These are phyloP conservation scores for Ophthalmolycus amberensis DNA, from an alignment of 2,113 vertebrate genomes.

Conservation along the genomic window DNA sequence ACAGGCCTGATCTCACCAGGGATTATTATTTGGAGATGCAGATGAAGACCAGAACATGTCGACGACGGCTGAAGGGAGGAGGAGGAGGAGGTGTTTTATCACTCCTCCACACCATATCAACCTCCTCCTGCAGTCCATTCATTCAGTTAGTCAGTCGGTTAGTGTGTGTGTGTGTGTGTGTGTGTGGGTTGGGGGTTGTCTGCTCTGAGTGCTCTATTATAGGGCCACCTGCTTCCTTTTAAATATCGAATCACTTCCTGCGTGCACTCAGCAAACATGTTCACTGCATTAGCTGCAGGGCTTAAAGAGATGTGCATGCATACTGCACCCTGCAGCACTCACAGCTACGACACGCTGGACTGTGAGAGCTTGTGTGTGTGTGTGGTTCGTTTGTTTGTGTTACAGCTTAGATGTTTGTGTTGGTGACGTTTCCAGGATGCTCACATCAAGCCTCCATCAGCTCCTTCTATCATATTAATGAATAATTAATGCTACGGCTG, in stretches of 20 bases:
- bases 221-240: conserved; percentile 66
- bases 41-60: conserved; percentile 18
- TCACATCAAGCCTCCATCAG: conserved; percentile 39
- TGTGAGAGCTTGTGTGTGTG: not conserved
- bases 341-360: not conserved
- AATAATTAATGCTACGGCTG: conserved; percentile 58
- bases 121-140: conserved; percentile 38
- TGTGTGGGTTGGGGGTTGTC: conserved; percentile 5
- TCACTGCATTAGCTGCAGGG: conserved; percentile 55
- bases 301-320: conserved; percentile 1
- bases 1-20: conserved; percentile 28
- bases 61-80: not conserved
- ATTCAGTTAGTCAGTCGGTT: conserved; percentile 1
- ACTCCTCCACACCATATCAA: conserved; percentile 40
- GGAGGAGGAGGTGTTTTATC: conserved; percentile 50
- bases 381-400: not conserved
- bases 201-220: conserved; percentile 58
- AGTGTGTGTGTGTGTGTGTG: conserved; percentile 15
- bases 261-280: conserved; percentile 59
- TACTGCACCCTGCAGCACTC: conserved; percentile 23
- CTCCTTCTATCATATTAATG: conserved; percentile 39
- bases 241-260: conserved; percentile 75
- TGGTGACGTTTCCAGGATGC: conserved; percentile 40
- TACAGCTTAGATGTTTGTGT: conserved; percentile 13
- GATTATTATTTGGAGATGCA: conserved; percentile 2